Base-by-base conservation (phyloP, 2,797 vertebrate species). In the Poeciliopsis presidionis region DNA sequence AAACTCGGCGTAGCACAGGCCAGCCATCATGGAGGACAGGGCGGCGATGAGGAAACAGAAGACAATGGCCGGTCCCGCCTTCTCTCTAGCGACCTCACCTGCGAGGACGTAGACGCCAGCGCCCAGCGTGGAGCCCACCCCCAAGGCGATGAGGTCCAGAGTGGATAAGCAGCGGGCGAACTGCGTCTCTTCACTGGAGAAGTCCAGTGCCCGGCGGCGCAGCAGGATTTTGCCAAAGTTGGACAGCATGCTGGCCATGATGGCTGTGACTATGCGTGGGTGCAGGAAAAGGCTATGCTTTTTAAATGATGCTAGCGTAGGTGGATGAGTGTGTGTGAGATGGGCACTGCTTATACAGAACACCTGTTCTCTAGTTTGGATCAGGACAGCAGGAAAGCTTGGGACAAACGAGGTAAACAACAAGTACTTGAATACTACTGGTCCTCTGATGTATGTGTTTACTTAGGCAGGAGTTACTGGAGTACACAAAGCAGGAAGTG, bases 1-100 rank as follows among this genome's bases (percentile, higher is more conserved):
- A 7, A 99, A 99, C 81, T 99, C 98, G 0, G 98, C 98, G 0
- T 99, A 99, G 93, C 98, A 99, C 53, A 99, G 93, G 25, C 98
- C 98, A 0, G 98, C 97, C 93, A 99, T 88, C 91, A 99, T 96
- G 0, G 98, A 99, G 5, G 98, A 97, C 41, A 99, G 91, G 0
- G 98, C 98, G 0, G 98, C 96, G 57, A 99, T 96, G 75, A 99
- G 94, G 91, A 99, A 99, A 86, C 97, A 99, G 71, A 99, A 94
- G 45, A 99, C 94, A 0, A 99, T 99, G 4, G 98, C 96, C 0
- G 98, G 98, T 1, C 98, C 98, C 0, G 98, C 98, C 80, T 95
- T 97, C 1, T 98, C 97, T 72, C 96, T 96, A 69, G 98, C 98
- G 13, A 99, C 98, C 82, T 98, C 97, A 0, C 98, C 98, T 0